phyloP scores from a whole-genome alignment of 1,140 invertebrate genomes.

The Bombus sibiricus region DNA sequence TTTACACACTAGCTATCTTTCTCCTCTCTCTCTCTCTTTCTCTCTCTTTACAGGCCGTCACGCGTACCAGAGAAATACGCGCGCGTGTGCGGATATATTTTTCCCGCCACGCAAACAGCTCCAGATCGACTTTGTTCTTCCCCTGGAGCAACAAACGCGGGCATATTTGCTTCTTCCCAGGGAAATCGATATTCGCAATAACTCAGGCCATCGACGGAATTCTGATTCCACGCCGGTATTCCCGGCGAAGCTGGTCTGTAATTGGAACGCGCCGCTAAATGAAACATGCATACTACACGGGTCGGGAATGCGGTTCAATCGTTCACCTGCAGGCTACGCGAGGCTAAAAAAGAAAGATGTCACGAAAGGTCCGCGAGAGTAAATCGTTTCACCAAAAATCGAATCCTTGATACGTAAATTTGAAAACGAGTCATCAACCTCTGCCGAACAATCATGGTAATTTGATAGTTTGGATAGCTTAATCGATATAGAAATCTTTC shows the following conservation, averaged over 20 bases:
- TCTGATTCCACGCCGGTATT: background rate
- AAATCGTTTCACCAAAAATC: background rate
- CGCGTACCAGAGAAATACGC: background rate
- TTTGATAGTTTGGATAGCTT: too few species aligned
- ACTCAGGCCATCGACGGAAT: background rate
- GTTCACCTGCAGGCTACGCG: background rate
- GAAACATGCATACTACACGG: background rate
- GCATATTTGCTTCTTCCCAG: constrained; percentile 15
- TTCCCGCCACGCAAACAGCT: background rate
- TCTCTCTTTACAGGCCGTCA: background rate
- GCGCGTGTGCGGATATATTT: background rate
- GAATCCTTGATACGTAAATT: background rate
- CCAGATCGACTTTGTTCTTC: constrained; percentile 27
- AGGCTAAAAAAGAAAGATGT: background rate
- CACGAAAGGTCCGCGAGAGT: background rate
- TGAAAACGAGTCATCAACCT: background rate
- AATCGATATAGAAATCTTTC: too few species aligned
- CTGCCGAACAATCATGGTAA: too few species aligned
- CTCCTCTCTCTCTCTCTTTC: background rate
- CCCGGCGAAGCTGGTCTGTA: background rate
- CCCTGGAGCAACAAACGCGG: constrained; percentile 7
- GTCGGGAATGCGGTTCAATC: background rate
- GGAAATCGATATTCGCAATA: constrained; percentile 19
- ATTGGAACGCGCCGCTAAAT: background rate
- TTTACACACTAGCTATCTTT: background rate